phyloP scores from a whole-genome alignment of 2,888 invertebrate species.

The Agonopterix arenella region DNA sequence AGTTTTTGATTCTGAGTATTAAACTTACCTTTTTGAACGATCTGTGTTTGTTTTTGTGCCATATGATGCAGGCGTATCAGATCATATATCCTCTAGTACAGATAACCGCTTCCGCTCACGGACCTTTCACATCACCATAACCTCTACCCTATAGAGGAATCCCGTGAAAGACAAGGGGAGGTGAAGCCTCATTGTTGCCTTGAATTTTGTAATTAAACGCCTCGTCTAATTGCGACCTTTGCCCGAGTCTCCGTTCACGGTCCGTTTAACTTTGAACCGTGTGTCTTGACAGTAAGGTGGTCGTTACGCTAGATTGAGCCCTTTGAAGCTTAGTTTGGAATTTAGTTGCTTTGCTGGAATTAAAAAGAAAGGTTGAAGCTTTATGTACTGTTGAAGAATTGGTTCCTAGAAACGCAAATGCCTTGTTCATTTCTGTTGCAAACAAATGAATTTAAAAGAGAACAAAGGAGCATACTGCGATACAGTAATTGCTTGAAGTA shows the following conservation, averaged over 20 bases:
- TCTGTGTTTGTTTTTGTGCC: no score
- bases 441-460: no score
- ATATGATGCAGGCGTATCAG: no score
- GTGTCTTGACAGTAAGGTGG: conserved; percentile 19
- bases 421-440: no score
- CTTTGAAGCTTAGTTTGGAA: conserved; percentile 1
- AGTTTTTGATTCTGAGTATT: no score
- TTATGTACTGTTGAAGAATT: neutral
- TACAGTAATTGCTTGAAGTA: no score
- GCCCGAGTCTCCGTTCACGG: conserved; percentile 45
- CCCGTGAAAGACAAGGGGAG: conserved; percentile 62
- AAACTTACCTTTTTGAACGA: no score
- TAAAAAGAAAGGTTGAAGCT: neutral
- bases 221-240: conserved; percentile 69
- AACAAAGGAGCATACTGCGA: no score
- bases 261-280: conserved; percentile 46
- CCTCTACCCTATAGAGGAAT: conserved; percentile 37
- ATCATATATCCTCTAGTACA: no score
- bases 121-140: conserved; percentile 2
- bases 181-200: conserved; percentile 66
- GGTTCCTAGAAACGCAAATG: no score
- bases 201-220: conserved; percentile 73
- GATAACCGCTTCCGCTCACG: neutral
- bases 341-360: no score
- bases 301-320: conserved; percentile 17